A percentile compares a stretch with the other conserved stretches of the same genome.
Evolutionary conservation across 2,113 vertebrate species (phyloP).

Genomic region (Megaceryle torquata): DNA sequence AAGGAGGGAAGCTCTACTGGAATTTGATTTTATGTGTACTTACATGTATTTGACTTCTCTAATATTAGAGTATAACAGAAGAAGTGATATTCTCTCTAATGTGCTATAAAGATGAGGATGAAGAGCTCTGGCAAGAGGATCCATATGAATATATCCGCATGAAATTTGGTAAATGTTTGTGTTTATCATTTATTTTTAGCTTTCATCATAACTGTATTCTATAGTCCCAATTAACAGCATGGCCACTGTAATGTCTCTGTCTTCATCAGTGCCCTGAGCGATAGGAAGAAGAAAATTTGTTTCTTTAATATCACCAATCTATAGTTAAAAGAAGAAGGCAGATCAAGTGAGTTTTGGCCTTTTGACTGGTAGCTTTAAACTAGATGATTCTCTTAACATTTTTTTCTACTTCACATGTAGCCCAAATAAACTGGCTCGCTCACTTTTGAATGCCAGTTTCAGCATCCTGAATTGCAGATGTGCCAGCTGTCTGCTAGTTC

Average conservation of each 20-base stretch:
- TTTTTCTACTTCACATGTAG: background rate
- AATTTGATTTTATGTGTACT: background rate
- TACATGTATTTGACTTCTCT: background rate
- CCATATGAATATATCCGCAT: slow-evolving; percentile 95
- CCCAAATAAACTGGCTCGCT: background rate
- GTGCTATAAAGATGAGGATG: slow-evolving; percentile 98
- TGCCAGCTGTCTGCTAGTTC: background rate
- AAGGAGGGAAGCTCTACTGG: background rate
- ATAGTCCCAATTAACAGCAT: background rate
- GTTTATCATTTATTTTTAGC: background rate
- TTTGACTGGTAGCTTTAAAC: background rate
- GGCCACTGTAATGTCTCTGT: background rate
- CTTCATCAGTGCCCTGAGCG: background rate
- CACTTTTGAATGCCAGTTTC: background rate
- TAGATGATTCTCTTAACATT: background rate
- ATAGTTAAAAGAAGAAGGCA: background rate
- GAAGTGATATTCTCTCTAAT: slow-evolving; percentile 96
- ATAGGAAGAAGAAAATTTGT: background rate
- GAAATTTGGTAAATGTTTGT: slow-evolving; percentile 90
- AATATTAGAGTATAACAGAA: slow-evolving; percentile 84
- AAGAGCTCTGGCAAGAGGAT: slow-evolving; percentile 96
- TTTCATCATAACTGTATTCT: background rate
- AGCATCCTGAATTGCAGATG: background rate
- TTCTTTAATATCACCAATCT: background rate
- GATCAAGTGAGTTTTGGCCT: background rate